A percentile compares a stretch with the other conserved stretches of the same genome.
These are phyloP conservation scores for Daphoenositta chrysoptera DNA, from an alignment of 2,113 vertebrate genomes.

Conservation along the genomic window DNA sequence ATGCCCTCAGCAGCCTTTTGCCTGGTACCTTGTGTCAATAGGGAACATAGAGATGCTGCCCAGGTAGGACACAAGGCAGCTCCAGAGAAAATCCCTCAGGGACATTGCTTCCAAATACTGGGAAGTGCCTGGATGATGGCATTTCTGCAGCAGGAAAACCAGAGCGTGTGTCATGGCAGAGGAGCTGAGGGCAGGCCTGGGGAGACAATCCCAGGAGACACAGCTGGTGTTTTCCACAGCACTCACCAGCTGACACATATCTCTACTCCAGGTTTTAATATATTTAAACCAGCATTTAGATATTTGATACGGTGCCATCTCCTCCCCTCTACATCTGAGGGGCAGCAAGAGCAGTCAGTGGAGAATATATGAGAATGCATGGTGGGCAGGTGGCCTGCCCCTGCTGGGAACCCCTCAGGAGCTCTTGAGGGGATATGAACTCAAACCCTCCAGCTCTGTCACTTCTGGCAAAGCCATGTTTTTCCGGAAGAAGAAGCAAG, in stretches of 20 bases:
- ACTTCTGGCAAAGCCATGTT: conserved; percentile 69
- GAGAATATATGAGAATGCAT: rapidly evolving
- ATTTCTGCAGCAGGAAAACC: not conserved
- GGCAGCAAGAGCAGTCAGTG: not conserved
- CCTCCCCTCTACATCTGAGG: not conserved
- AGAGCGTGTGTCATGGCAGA: not conserved
- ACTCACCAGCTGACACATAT: not conserved
- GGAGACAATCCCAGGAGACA: too few relatives aligned
- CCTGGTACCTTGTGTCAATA: not conserved
- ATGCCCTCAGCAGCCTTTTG: rapidly evolving
- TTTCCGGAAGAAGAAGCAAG: conserved; percentile 59
- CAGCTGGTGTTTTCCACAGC: rapidly evolving
- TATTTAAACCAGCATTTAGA: not conserved
- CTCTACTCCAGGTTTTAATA: not conserved
- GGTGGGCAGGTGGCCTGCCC: rapidly evolving
- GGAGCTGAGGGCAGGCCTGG: not conserved
- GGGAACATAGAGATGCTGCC: too few relatives aligned
- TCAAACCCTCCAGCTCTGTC: not conserved
- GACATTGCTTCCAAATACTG: not conserved
- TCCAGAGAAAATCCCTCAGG: not conserved
- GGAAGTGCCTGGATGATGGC: not conserved
- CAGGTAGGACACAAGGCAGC: not conserved
- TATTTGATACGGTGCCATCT: not conserved
- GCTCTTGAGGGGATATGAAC: not conserved
- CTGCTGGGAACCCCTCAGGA: not conserved